These are phyloP conservation scores for Atrichornis clamosus DNA, from an alignment of 2,113 vertebrate genomes.

Conservation along the genomic window DNA sequence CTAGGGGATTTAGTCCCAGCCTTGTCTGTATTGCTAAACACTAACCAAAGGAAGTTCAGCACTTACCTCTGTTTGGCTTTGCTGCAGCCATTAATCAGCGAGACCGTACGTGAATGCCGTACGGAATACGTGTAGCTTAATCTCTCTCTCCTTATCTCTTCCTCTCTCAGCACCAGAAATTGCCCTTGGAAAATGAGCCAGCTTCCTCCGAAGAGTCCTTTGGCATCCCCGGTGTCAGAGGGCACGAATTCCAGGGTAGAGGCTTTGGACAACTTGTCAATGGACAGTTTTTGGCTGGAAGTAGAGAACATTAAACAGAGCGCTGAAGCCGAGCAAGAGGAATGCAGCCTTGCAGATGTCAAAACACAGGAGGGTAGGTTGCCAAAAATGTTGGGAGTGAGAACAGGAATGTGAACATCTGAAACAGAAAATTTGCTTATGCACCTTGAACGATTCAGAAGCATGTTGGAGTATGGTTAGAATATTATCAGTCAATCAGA, in stretches of 20 bases:
- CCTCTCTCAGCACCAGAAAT: conserved; percentile 18
- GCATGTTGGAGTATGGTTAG: not conserved
- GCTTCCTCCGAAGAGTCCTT: conserved; percentile 69
- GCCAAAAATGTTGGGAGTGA: not conserved
- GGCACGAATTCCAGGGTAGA: conserved; percentile 55
- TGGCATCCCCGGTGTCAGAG: conserved; percentile 68
- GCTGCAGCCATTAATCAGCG: not conserved
- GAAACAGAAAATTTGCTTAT: not conserved
- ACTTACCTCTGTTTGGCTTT: not conserved
- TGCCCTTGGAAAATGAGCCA: conserved; percentile 79
- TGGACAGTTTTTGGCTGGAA: conserved; percentile 89
- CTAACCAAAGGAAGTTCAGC: not conserved
- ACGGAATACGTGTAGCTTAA: not conserved
- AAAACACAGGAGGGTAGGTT: conserved; percentile 82
- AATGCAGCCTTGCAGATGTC: conserved; percentile 74
- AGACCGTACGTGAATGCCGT: not conserved
- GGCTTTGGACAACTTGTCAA: conserved; percentile 75
- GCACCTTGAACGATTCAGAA: not conserved
- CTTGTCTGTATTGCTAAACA: not conserved
- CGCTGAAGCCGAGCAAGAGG: conserved; percentile 71
- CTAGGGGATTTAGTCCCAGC: not conserved
- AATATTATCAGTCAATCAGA: not conserved
- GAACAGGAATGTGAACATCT: not conserved
- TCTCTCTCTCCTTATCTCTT: conserved; percentile 30
- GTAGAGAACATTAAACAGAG: conserved; percentile 84